Percentiles rank a stretch among this genome's conserved stretches.
These are phyloP conservation scores for Oreonectes daqikongensis DNA, from an alignment of 2,797 vertebrate species.

Conservation along the genomic window DNA sequence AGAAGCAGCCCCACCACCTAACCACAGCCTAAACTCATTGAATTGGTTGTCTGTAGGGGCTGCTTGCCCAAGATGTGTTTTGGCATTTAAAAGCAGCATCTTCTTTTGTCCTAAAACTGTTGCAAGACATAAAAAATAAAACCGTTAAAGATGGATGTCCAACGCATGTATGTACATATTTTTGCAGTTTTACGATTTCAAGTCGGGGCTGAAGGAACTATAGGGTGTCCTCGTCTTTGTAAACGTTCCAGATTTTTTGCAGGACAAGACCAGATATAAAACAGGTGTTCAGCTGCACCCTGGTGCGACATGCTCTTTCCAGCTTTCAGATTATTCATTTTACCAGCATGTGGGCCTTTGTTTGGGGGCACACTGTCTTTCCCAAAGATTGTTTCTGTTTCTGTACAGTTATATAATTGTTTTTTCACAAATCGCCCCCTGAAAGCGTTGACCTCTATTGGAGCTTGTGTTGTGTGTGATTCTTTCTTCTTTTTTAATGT, in stretches of 20 bases:
- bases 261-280: neutral
- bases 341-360: neutral
- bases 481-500: neutral
- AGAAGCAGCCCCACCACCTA: neutral
- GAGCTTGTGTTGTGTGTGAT: neutral
- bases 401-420: constrained; percentile 7
- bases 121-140: neutral
- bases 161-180: neutral
- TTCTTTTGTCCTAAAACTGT: neutral
- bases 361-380: constrained; percentile 6
- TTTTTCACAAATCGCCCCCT: neutral
- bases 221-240: constrained; percentile 9
- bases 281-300: constrained; percentile 9
- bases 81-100: neutral
- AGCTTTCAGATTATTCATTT: constrained; percentile 22
- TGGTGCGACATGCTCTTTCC: constrained; percentile 9
- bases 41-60: neutral
- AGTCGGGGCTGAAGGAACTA: constrained; percentile 17
- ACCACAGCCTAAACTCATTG: neutral
- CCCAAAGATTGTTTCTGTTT: neutral
- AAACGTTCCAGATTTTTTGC: constrained; percentile 26
- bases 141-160: neutral
- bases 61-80: neutral
- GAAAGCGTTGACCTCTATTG: neutral
- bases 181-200: constrained; percentile 12